Evolutionary conservation across 2,113 vertebrate species (phyloP), one percentile per base, ranked within the genome.

Genomic region (Sciurus niger): DNA sequence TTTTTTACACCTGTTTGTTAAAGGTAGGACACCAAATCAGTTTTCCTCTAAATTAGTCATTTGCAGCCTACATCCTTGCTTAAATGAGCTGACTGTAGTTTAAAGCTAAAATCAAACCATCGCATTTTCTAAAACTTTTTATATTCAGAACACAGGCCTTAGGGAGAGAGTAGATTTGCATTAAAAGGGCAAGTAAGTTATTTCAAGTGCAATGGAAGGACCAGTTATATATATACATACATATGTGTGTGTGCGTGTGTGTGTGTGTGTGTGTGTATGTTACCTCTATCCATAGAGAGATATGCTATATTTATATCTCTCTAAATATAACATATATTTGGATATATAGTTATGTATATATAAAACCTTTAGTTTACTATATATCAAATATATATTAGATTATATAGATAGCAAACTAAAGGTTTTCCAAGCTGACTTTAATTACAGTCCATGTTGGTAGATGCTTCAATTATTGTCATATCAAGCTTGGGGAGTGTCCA

Each of bases 41-140:
- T 63, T 88, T 93, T 96, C 24, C 55, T 93, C 76, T 92, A 67
- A 88, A 77, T 4, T 51, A n/a, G 16, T 43, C 17, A 55, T 92
- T 82, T 63, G 9, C 25, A 70, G 20, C 13, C 40, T 77, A 25
- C 2, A 43, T n/a, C 87, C 37, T 86, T 76, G 74, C 25, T 43
- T 43, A n/a, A 55, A n/a, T 34, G 9, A 93, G 25, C 43, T 84
- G 18, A 79, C 10, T 46, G 3, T 90, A 90, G 51, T 93, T 88
- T 72, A 65, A 87, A 90, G 40, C 22, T 76, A 34, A 90, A 94
- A 37, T 63, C 37, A 93, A 78, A 5, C 8, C 10, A 70, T 63
- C 25, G 40, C 30, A 53, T 93, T 84, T 90, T 89, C 51, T 87
- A 63, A 86, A 96, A 80, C 30, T 53, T 88, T 89, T 73, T 40